Conservation (phyloP, 2,113 vertebrate species). For the Rhinopomastus cyanomelas region DNA sequence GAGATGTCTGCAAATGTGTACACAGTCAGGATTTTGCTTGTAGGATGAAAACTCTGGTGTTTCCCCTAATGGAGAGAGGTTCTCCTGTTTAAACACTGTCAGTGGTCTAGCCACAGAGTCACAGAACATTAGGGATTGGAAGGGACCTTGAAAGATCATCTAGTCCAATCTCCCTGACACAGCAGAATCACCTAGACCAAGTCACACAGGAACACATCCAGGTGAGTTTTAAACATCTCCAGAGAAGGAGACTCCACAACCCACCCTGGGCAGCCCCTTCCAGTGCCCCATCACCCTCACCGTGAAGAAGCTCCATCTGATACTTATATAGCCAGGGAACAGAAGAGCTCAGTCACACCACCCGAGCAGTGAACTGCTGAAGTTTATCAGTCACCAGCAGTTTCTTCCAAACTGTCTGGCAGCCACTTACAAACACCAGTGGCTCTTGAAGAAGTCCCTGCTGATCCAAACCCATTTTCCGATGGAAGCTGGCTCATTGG, state of each 20-base stretch:
- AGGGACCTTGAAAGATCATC: no score
- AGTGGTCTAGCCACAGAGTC: no score
- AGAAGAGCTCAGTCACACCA: background rate
- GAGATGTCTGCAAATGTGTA: no score
- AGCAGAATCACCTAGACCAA: no score
- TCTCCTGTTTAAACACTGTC: background rate
- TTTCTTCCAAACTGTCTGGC: background rate
- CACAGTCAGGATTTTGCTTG: background rate
- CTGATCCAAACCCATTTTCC: constrained; percentile 31
- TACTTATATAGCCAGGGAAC: background rate
- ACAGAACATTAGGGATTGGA: no score
- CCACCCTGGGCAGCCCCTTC: no score
- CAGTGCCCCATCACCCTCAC: no score
- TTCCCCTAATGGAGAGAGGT: background rate
- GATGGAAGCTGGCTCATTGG: background rate
- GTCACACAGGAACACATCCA: no score
- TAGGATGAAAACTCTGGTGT: background rate
- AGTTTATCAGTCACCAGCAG: background rate
- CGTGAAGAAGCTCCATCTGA: no score
- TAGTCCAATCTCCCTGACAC: no score
- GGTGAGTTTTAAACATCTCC: no score
- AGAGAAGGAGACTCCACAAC: no score
- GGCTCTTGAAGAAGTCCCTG: constrained; percentile 9
- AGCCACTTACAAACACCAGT: background rate
- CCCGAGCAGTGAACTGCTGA: background rate